phyloP scores from a whole-genome alignment of 2,113 vertebrate genomes.

The Felis chaus region DNA sequence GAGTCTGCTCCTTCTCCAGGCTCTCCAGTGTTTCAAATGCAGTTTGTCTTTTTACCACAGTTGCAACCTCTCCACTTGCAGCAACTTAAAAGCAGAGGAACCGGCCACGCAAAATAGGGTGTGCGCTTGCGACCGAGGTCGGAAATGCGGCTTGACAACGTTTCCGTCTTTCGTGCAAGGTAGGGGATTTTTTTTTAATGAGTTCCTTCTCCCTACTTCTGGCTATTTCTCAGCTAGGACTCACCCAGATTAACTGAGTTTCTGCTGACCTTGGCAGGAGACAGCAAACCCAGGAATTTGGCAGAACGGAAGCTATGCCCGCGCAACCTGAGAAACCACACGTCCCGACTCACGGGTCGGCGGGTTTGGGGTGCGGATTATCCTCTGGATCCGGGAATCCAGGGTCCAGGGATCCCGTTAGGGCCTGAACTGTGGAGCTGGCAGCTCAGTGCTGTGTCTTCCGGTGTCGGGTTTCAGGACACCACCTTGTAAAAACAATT shows the following conservation, averaged over 20 bases:
- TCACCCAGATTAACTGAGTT: conserved; percentile 7
- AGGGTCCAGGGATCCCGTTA: neutral
- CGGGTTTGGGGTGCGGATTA: neutral
- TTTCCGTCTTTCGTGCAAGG: neutral
- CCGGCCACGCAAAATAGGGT: neutral
- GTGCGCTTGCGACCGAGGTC: neutral
- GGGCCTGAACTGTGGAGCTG: neutral
- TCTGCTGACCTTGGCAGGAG: conserved; percentile 27
- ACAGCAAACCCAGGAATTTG: neutral
- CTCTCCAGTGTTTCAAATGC: neutral
- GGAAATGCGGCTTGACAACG: neutral
- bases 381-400: neutral
- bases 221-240: neutral
- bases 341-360: accelerated
- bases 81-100: neutral
- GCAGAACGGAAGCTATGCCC: neutral
- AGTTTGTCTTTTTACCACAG: neutral
- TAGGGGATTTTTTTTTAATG: neutral
- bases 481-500: neutral
- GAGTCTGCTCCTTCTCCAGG: accelerated
- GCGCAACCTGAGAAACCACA: neutral
- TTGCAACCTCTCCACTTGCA: neutral
- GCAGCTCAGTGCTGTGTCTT: neutral
- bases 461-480: neutral
- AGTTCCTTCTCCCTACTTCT: neutral